Evolutionary conservation across 2,888 invertebrate genomes (phyloP).

Genomic region (Pheosia tremula): DNA sequence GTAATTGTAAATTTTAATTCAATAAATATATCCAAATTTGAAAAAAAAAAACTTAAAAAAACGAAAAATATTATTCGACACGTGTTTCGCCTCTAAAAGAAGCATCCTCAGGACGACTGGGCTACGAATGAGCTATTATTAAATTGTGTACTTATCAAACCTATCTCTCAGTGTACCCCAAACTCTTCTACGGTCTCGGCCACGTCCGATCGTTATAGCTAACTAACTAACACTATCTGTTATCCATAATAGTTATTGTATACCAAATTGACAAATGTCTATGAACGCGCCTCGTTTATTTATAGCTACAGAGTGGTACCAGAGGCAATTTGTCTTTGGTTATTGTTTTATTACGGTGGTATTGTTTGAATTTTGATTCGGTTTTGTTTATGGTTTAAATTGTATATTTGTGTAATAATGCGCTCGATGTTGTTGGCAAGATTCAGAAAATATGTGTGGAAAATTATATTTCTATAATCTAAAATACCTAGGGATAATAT

Average conservation of each 20-base stretch:
- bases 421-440: too few species aligned
- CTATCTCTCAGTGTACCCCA: not conserved
- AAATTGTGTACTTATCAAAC: not conserved
- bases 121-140: too few species aligned
- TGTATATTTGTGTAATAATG: too few species aligned
- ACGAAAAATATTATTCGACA: too few species aligned
- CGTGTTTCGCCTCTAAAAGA: too few species aligned
- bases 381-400: not conserved
- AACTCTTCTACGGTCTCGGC: not conserved
- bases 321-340: not conserved
- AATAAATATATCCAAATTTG: too few species aligned
- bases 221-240: constrained; percentile 18
- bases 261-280: constrained; percentile 16
- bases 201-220: constrained; percentile 9
- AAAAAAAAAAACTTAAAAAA: too few species aligned
- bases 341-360: constrained; percentile 8
- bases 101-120: too few species aligned
- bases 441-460: too few species aligned
- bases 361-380: not conserved
- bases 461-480: too few species aligned
- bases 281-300: constrained; percentile 8
- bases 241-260: constrained; percentile 19
- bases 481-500: too few species aligned
- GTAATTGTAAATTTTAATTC: too few species aligned
- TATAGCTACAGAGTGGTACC: constrained; percentile 1